Evolutionary conservation across 2,113 vertebrate genomes (phyloP).

Genomic region (Lutjanus erythropterus): DNA sequence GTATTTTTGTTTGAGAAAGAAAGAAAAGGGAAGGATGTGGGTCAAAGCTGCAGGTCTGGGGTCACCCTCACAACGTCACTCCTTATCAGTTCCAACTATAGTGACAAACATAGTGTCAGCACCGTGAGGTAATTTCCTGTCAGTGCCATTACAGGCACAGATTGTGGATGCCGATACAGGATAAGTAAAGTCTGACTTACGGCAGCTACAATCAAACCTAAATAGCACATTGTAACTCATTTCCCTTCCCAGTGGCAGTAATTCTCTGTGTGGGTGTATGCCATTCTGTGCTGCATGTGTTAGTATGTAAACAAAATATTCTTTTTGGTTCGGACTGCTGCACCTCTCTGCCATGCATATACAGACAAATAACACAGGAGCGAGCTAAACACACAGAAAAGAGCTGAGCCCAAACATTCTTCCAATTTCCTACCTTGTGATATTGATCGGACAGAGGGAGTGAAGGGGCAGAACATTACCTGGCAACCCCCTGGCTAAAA

Average conservation of each 20-base stretch:
- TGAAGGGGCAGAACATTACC: constrained; percentile 72
- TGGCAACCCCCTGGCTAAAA: constrained; percentile 37
- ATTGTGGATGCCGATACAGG: constrained; percentile 34
- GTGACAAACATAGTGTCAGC: constrained; percentile 48
- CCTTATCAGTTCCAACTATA: constrained; percentile 31
- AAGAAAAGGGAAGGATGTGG: constrained; percentile 54
- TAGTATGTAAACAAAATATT: constrained; percentile 22
- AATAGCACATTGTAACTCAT: constrained; percentile 41
- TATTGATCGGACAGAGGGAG: constrained; percentile 75
- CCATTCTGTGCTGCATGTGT: not conserved
- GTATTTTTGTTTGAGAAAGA: constrained; percentile 39
- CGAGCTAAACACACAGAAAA: constrained; percentile 47
- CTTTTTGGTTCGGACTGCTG: constrained; percentile 36
- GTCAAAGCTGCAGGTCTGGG: constrained; percentile 45
- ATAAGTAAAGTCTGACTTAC: constrained; percentile 49
- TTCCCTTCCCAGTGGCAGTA: constrained; percentile 39
- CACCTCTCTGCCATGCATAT: not conserved
- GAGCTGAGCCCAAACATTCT: constrained; percentile 64
- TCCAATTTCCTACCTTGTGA: constrained; percentile 71
- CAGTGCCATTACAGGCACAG: constrained; percentile 44
- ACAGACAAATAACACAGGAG: not conserved
- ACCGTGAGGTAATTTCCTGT: constrained; percentile 53
- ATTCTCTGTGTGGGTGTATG: constrained; percentile 21
- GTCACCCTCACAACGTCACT: constrained; percentile 46
- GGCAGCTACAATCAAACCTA: constrained; percentile 32